Base-by-base conservation (phyloP, 2,113 vertebrate genomes). In the Leucoraja erinaceus region DNA sequence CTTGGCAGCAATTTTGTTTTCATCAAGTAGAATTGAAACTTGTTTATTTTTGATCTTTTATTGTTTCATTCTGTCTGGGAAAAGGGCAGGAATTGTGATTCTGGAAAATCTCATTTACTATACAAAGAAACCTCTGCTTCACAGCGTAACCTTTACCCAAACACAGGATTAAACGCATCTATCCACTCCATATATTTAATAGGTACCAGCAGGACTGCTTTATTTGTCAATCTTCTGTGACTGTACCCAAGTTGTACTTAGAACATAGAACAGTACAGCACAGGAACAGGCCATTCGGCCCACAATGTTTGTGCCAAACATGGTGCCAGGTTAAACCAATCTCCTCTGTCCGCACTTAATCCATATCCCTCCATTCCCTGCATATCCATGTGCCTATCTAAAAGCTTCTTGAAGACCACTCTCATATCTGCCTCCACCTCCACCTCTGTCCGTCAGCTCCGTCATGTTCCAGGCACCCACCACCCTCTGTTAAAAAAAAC, bases 1-100 rank as follows among this genome's bases (percentile, higher is more conserved):
- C 28, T 86, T 86, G 54, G 81, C 81, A 86, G 81, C 25, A 86
- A 86, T 86, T 86, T 86, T 61, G 54, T 86, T 86, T 86, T 59
- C 81, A 61, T n/a, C 25, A 25, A 25, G 81, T 56, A 86, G 81
- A 86, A 61, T 61, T 86, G 56, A 86, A 56, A 61, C 56, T 86
- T 86, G 56, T 86, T 86, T 86, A 59, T n/a, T 59, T 28, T 86
- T 86, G 81, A 86, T 61, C 81, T 86, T 86, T 61, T 86, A 61
- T 86, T 86, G 38, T 31, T 86, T 86, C 54, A 47, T 31, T 86
- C 54, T 4, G 81, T 10, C 81, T 86, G 56, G 14, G 81, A 56
- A 61, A 86, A 61, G 81, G 56, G 56, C 56, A 86, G 81, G 56
- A 86, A 86, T 25, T 5, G 81, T 86, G 81, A 86, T 86, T 61